Percentiles rank a stretch among this genome's conserved stretches.
phyloP scores from a whole-genome alignment of 2,888 invertebrate genomes.

The Antheraea yamamai region DNA sequence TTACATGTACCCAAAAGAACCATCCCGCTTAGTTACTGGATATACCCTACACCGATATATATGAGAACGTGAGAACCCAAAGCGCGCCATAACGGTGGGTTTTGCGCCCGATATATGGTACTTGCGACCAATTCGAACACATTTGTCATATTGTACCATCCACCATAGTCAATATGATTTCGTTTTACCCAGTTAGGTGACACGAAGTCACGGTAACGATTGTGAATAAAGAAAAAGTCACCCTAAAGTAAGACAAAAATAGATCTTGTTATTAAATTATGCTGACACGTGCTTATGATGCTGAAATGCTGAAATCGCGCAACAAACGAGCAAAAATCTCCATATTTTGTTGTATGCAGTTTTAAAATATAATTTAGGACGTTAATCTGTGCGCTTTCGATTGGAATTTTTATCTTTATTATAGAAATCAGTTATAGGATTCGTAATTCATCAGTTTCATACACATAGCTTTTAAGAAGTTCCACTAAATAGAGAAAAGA shows the following conservation, averaged over 20 bases:
- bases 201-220: background rate
- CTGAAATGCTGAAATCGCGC: background rate
- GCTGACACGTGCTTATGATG: constrained; percentile 7
- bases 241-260: background rate
- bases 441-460: background rate
- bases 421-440: background rate
- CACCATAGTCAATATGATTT: too few relatives aligned
- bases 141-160: too few relatives aligned
- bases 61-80: too few relatives aligned
- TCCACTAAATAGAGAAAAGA: background rate
- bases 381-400: background rate
- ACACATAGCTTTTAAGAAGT: background rate
- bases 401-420: background rate
- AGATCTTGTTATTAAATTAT: constrained; percentile 14
- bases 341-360: background rate
- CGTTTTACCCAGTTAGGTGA: background rate
- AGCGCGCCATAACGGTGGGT: too few relatives aligned
- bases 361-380: background rate
- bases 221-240: background rate
- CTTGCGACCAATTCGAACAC: too few relatives aligned
- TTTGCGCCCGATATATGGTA: too few relatives aligned
- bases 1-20: too few relatives aligned
- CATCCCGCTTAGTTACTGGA: too few relatives aligned
- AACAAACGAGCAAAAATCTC: background rate
- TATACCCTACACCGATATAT: too few relatives aligned